phyloP scores from a whole-genome alignment of 2,797 vertebrate genomes.

The Pristis pectinata region DNA sequence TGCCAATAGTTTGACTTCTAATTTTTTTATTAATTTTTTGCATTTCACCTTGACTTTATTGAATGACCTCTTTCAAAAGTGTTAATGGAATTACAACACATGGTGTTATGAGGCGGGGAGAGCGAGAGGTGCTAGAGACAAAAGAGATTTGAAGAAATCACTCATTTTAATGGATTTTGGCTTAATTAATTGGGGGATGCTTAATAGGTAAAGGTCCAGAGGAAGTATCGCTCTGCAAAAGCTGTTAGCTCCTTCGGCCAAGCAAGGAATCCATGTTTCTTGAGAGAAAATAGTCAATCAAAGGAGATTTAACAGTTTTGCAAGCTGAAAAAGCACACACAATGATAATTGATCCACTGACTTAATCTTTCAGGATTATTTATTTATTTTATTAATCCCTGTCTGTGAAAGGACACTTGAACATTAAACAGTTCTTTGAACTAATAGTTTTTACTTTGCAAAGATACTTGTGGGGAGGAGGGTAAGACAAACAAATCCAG shows the following conservation, averaged over 20 bases:
- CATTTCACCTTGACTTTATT: neutral
- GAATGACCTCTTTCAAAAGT: neutral
- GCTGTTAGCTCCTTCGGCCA: neutral
- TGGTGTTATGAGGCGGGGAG: neutral
- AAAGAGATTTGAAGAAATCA: neutral
- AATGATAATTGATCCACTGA: neutral
- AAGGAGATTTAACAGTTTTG: neutral
- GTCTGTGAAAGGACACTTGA: neutral
- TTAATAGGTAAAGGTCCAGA: neutral
- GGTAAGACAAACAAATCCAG: neutral
- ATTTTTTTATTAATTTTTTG: neutral
- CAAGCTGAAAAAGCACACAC: neutral
- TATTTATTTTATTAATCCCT: neutral
- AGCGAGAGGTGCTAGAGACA: neutral
- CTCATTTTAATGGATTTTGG: neutral
- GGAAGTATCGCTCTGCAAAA: neutral
- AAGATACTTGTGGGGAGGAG: neutral
- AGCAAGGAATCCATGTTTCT: conserved; percentile 3
- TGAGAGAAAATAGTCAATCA: neutral
- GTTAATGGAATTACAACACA: neutral
- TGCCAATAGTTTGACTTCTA: neutral
- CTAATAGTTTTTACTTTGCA: neutral
- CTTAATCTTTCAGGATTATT: neutral
- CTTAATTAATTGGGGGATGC: neutral
- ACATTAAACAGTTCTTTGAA: conserved; percentile 1